Conservation (phyloP, 1,140 invertebrate genomes). For the Chelonus insularis region DNA sequence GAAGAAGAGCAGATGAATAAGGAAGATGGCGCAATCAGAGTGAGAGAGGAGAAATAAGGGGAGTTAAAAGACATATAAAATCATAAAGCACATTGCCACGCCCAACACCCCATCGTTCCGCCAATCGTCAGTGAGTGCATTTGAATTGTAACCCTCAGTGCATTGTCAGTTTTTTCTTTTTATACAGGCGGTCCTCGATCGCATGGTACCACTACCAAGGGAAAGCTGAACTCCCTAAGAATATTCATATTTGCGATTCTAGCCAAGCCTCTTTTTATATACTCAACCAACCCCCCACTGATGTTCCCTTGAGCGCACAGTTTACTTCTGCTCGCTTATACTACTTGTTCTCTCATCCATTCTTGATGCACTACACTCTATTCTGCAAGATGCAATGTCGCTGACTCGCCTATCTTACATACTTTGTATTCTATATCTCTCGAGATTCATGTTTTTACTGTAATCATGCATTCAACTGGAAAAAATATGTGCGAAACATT, state of each 20-base stretch:
- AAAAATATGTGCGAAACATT: no score
- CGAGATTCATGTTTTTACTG: not conserved
- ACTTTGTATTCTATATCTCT: not conserved
- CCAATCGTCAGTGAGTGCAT: conserved; percentile 55
- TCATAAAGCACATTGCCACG: conserved; percentile 55
- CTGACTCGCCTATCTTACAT: not conserved
- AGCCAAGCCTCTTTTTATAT: not conserved
- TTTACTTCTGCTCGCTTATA: not conserved
- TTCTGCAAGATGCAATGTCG: not conserved
- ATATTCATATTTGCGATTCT: conserved; percentile 40
- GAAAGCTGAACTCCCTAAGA: conserved; percentile 33
- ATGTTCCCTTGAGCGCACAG: conserved; percentile 22
- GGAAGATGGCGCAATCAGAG: conserved; percentile 25
- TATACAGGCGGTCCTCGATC: conserved; percentile 45
- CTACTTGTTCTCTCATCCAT: not conserved
- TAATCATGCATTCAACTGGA: no score
- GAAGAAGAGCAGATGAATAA: conserved; percentile 23
- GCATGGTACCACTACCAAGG: conserved; percentile 13
- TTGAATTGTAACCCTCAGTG: conserved; percentile 55
- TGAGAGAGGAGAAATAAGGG: conserved; percentile 3
- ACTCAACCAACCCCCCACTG: not conserved
- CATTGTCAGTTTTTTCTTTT: conserved; percentile 49
- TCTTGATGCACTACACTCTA: conserved; percentile 1
- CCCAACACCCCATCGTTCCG: conserved; percentile 50
- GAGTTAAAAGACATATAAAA: conserved; percentile 47